Conservation (phyloP, 1,140 invertebrate genomes). For the Magallana angulata region DNA sequence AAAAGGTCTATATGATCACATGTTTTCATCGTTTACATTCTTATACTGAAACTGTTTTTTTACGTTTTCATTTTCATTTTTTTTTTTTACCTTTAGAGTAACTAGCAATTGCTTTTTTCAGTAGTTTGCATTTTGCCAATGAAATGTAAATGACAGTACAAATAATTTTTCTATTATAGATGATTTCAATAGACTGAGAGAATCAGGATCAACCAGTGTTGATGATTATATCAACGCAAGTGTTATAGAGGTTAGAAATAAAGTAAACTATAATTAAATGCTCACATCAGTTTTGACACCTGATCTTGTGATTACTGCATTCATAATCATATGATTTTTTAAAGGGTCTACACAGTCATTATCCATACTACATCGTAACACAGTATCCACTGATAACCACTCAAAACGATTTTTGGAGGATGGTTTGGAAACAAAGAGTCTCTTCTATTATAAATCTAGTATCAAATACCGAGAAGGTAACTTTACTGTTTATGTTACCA, state of each 20-base stretch:
- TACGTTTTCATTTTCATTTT: too few species aligned
- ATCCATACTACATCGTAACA: conserved; percentile 31
- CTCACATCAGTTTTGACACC: neutral
- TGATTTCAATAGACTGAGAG: conserved; percentile 11
- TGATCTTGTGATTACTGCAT: neutral
- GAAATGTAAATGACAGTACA: too few species aligned
- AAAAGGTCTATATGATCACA: too few species aligned
- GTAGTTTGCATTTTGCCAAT: too few species aligned
- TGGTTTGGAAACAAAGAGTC: conserved; percentile 22
- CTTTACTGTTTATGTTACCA: neutral
- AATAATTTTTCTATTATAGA: neutral
- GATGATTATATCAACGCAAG: conserved; percentile 35
- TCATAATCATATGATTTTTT: neutral
- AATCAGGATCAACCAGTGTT: neutral
- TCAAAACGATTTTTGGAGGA: conserved; percentile 36
- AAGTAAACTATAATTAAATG: neutral
- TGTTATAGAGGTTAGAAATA: conserved; percentile 7
- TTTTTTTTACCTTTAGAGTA: too few species aligned
- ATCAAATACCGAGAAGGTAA: neutral
- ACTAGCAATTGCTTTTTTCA: too few species aligned
- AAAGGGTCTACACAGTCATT: conserved; percentile 18
- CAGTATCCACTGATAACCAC: conserved; percentile 4
- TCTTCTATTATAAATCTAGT: conserved; percentile 15
- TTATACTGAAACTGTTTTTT: too few species aligned
- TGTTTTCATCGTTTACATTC: too few species aligned